These are phyloP conservation scores for Saccostrea cuccullata DNA, from an alignment of 1,140 invertebrate genomes.

Conservation along the genomic window DNA sequence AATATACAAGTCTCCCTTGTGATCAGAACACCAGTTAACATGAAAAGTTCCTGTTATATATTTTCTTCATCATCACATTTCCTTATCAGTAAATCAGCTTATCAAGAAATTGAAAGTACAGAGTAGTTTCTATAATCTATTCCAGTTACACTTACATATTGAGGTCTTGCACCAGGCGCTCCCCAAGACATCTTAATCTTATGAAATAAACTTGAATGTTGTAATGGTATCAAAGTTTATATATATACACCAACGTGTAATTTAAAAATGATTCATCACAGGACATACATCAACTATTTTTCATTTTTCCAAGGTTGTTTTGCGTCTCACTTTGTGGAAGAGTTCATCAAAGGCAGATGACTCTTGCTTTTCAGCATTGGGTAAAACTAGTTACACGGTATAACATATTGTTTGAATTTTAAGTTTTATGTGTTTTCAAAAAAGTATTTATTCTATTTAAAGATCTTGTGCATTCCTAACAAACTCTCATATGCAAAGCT, in stretches of 20 bases:
- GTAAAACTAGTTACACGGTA: not conserved
- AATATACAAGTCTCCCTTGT: too few species aligned
- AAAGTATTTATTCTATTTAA: too few species aligned
- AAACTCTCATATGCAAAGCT: too few species aligned
- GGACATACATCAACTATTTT: not conserved
- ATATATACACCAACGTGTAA: not conserved
- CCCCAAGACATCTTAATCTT: constrained; percentile 1
- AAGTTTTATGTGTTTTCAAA: too few species aligned
- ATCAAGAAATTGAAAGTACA: not conserved
- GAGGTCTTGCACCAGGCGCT: constrained; percentile 12
- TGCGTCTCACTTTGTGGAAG: not conserved
- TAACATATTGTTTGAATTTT: too few species aligned
- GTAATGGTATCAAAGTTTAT: not conserved
- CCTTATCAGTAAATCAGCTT: too few species aligned
- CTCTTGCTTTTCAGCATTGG: not conserved
- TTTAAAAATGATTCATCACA: not conserved
- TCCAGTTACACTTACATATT: constrained; percentile 6
- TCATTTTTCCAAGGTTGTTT: not conserved
- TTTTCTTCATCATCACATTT: too few species aligned
- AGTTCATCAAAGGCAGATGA: not conserved
- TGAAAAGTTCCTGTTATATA: too few species aligned
- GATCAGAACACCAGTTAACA: too few species aligned
- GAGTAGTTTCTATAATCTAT: not conserved
- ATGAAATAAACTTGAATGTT: not conserved
- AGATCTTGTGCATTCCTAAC: too few species aligned